Conservation (phyloP, 37 sponge, comb jelly and placozoan genomes). For the Ianthella basta region DNA sequence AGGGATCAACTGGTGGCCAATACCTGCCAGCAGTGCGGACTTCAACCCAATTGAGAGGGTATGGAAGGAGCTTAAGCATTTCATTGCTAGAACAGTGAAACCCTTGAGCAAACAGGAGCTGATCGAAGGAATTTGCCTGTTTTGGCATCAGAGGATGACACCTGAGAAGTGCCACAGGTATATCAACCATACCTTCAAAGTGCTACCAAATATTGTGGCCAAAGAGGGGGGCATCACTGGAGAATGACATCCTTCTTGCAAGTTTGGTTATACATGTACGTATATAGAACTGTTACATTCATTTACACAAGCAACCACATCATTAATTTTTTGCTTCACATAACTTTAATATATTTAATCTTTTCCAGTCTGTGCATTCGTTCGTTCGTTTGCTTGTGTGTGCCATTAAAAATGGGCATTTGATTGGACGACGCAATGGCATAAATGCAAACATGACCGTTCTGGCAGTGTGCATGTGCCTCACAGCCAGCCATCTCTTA, state of each 20-base stretch:
- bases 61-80: conserved; percentile 33
- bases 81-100: not conserved
- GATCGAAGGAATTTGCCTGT: conserved; percentile 24
- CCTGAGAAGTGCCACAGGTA: conserved; percentile 21
- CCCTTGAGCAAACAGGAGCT: conserved; percentile 31
- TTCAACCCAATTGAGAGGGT: conserved; percentile 43
- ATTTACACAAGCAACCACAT: too few species aligned
- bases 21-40: conserved; percentile 41
- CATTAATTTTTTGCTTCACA: too few species aligned
- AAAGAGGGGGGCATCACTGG: conserved; percentile 22
- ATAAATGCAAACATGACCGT: too few species aligned
- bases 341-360: too few species aligned
- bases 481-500: too few species aligned
- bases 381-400: too few species aligned
- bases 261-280: too few species aligned
- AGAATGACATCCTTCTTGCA: not conserved
- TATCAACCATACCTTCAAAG: conserved; percentile 8
- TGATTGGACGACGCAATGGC: too few species aligned
- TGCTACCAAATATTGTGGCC: conserved; percentile 20
- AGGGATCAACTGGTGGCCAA: conserved; percentile 38
- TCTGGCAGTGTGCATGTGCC: too few species aligned
- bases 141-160: conserved; percentile 9
- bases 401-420: too few species aligned
- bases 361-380: too few species aligned
- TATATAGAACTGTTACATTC: too few species aligned